Base-by-base conservation (phyloP, 2,113 vertebrate species). In the Pteruthius melanotis region DNA sequence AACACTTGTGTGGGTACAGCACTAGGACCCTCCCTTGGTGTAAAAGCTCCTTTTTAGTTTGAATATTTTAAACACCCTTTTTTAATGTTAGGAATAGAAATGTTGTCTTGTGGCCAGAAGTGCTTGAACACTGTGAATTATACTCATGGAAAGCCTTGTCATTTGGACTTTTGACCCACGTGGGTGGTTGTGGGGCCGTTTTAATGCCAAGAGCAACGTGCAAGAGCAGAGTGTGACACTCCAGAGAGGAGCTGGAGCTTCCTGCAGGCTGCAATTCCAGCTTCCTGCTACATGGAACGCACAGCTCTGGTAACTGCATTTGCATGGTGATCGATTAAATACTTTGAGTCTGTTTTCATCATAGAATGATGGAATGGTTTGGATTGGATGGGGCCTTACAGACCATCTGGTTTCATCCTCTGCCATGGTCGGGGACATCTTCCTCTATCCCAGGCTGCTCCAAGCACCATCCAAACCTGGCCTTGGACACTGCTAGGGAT, bases 61-160 rank as follows among this genome's bases (percentile, higher is more conserved):
- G 31, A 68, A 37, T n/a, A 28, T 44, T 35, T 27, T 14, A 56
- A 85, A 4, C 5, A 4, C 7, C 3, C 4, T 11, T 83, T 79
- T 78, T 45, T 11, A 56, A 50, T 2, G 26, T 45, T 44, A 56
- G 22, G 14, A 26, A 28, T 20, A 12, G 10, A 39, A 66, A 52
- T 11, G 26, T 3, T 77, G 35, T 60, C 27, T 37, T 26, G 7
- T 2, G 26, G 70, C 15, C 5, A 26, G 39, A 59, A 84, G 33
- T 3, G 7, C 21, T n/a, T 70, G 74, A 54, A 45, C 72, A 64
- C 28, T 11, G 45, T n/a, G n/a, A n/a, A 26, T 83, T 66, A 3
- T 33, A 20, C 59, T n/a, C 0, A 4, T 0, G 2, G n/a, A 24
- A 10, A 28, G 11, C 0, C 0, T 2, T 75, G 63, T 7, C 3